Base-by-base conservation (phyloP, 2,797 vertebrate species). In the Myiothlypis coronata region DNA sequence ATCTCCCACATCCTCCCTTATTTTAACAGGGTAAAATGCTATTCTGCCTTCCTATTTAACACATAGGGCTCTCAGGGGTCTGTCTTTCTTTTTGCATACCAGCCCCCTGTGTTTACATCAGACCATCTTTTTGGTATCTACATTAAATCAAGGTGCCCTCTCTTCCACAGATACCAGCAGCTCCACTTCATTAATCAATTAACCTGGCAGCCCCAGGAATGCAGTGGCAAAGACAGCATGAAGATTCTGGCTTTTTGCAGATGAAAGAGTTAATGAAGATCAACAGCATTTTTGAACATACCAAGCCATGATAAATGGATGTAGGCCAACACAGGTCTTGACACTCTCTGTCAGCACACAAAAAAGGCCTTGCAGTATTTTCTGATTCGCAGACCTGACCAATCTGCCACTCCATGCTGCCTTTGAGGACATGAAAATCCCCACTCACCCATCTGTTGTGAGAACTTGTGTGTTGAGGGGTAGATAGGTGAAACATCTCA, bases 251-350 rank as follows among this genome's bases (percentile, higher is more conserved):
- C 39, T 53, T 83, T 93, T 72, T 76, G 47, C 43, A 89, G 83
- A 93, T 82, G 77, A 96, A 85, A 94, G 90, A 90, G 71, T 94
- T 89, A 89, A 92, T 23, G 82, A 91, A 92, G 83, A 95, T 32
- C 70, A 87, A 65, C 86, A 90, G 53, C 76, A 23, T 83, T 95
- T 96, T 80, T 65, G 56, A 91, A 89, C 92, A 94, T 88, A 94
- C 91, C 60, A 70, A 86, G 55, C 59, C 64, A 61, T 94, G 95
- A 97, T 96, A 94, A 97, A 97, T 94, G 91, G 79, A 77, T 96
- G 71, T 89, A 91, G 89, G 94, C 87, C 96, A 96, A 87, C 77
- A 90, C 72, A 94, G 91, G 83, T 95, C 92, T 90, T 96, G 94
- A 96, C 94, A 96, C 81, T 71, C 76, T 64, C 90, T 94, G 83